Conservation (phyloP, 2,888 invertebrate genomes). For the Pterobdella sp. region DNA sequence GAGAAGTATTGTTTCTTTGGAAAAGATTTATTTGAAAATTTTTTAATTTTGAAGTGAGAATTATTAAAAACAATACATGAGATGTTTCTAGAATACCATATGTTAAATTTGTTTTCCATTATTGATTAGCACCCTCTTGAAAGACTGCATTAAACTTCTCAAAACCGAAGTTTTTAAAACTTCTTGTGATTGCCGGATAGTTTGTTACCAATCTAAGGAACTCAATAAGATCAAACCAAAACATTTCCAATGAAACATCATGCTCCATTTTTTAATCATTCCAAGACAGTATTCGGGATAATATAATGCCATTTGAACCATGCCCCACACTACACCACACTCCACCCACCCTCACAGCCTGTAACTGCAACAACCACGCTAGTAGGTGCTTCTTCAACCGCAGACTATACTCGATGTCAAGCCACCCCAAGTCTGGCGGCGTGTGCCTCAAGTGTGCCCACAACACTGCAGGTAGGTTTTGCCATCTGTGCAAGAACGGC, state of each 20-base stretch:
- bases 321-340: background rate
- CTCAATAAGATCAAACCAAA: background rate
- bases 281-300: too few relatives aligned
- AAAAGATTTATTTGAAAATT: too few relatives aligned
- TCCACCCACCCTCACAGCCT: too few relatives aligned
- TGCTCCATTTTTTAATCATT: background rate
- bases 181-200: background rate
- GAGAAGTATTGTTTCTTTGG: too few relatives aligned
- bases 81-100: too few relatives aligned
- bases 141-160: too few relatives aligned
- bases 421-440: slow-evolving; percentile 17
- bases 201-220: background rate
- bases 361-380: slow-evolving; percentile 24
- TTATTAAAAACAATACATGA: too few relatives aligned
- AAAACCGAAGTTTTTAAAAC: background rate
- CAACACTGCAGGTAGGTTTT: slow-evolving; percentile 23
- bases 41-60: too few relatives aligned
- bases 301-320: background rate
- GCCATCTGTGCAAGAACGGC: slow-evolving; percentile 22
- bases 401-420: slow-evolving; percentile 15
- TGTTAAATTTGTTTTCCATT: too few relatives aligned
- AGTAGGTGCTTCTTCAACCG: slow-evolving; percentile 17
- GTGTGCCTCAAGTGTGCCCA: slow-evolving; percentile 21
- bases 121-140: too few relatives aligned
- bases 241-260: background rate